phyloP scores from a whole-genome alignment of 2,113 vertebrate genomes.

The Periophthalmodon schlosseri region DNA sequence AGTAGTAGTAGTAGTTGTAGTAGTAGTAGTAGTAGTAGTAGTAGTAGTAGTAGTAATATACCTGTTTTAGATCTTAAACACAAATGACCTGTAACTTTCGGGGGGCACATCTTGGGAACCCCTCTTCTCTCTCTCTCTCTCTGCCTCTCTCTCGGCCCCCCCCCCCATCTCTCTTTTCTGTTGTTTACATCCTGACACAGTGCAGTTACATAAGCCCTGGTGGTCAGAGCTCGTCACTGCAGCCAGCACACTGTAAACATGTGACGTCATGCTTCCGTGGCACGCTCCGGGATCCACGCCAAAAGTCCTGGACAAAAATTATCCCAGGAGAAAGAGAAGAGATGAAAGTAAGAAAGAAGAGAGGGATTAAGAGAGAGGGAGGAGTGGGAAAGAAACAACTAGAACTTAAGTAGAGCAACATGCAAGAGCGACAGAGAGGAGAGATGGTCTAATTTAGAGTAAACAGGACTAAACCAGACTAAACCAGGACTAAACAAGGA shows the following conservation, averaged over 20 bases:
- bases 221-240: slow-evolving; percentile 62
- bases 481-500: not conserved
- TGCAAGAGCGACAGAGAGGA: no score
- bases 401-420: not conserved
- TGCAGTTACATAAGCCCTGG: slow-evolving; percentile 70
- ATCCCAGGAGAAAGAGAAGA: not conserved
- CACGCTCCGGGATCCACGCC: not conserved
- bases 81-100: no score
- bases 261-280: slow-evolving; percentile 57
- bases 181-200: not conserved
- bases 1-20: no score
- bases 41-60: no score
- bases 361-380: not conserved
- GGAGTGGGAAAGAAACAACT: not conserved
- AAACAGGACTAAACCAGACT: not conserved
- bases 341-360: not conserved
- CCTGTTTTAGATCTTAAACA: no score
- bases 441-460: not conserved
- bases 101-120: no score
- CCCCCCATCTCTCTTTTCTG: not conserved
- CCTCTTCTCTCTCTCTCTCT: no score
- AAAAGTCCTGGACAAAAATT: not conserved
- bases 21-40: no score
- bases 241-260: slow-evolving; percentile 76
- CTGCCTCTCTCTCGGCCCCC: no score